phyloP scores from a whole-genome alignment of 2,113 vertebrate genomes.

The Sinocyclocheilus anophthalmus region DNA sequence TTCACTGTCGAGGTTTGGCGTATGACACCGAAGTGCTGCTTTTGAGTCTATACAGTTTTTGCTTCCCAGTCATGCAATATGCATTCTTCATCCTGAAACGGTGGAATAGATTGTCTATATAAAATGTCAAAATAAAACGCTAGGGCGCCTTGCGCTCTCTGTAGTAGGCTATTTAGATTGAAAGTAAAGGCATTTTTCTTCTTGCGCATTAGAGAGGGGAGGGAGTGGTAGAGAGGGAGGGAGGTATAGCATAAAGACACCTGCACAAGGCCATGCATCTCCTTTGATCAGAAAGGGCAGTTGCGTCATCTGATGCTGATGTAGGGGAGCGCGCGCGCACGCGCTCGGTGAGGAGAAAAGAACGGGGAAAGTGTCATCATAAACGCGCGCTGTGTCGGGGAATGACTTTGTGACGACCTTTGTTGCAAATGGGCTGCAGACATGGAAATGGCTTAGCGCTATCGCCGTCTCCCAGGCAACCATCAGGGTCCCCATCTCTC shows the following conservation, averaged over 20 bases:
- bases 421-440: constrained; percentile 88
- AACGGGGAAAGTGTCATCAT: constrained; percentile 82
- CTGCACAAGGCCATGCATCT: constrained; percentile 61
- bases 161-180: constrained; percentile 59
- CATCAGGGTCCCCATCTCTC: constrained; percentile 99
- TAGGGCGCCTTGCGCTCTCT: constrained; percentile 22
- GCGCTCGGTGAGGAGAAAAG: constrained; percentile 53
- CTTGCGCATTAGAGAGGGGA: constrained; percentile 27
- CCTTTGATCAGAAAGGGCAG: constrained; percentile 75
- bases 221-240: constrained; percentile 25
- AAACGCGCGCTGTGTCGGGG: constrained; percentile 84
- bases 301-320: constrained; percentile 69
- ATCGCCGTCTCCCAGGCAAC: constrained; percentile 96
- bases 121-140: constrained; percentile 62
- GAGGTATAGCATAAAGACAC: constrained; percentile 38
- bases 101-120: constrained; percentile 63
- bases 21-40: constrained; percentile 39
- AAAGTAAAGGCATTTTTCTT: constrained; percentile 64
- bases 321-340: constrained; percentile 53
- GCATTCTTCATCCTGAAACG: constrained; percentile 55
- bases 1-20: constrained; percentile 13
- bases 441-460: constrained; percentile 99
- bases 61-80: constrained; percentile 48
- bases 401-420: constrained; percentile 99
- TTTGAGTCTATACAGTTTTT: constrained; percentile 45